A percentile compares a stretch with the other conserved stretches of the same genome.
Evolutionary conservation across 2,113 vertebrate genomes (phyloP).

Genomic region (Neotoma lepida): DNA sequence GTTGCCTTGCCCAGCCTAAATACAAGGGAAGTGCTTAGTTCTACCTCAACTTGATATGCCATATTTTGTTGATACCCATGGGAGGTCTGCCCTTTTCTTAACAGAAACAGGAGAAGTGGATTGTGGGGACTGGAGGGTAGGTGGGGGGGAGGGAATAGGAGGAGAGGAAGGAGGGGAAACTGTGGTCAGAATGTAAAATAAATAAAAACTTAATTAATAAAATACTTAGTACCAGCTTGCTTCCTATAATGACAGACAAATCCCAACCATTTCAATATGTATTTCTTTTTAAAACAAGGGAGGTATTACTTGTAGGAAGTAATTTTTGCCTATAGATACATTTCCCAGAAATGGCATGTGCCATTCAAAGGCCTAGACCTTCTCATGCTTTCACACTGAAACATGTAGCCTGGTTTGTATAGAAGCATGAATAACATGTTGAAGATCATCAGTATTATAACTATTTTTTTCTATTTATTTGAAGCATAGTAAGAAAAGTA

Average conservation of each 20-base stretch:
- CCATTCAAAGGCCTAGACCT: neutral
- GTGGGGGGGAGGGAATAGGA: neutral
- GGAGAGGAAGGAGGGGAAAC: neutral
- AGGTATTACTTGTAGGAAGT: conserved; percentile 58
- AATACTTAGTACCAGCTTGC: conserved; percentile 44
- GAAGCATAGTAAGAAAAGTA: conserved; percentile 90
- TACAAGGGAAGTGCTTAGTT: neutral
- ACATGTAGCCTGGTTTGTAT: conserved; percentile 72
- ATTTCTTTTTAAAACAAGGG: conserved; percentile 71
- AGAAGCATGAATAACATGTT: conserved; percentile 84
- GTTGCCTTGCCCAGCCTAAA: neutral
- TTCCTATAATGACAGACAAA: conserved; percentile 75
- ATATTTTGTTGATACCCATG: neutral
- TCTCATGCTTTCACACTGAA: neutral
- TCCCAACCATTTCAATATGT: conserved; percentile 64
- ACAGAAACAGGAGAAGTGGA: neutral
- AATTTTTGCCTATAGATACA: conserved; percentile 71
- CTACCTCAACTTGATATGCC: neutral
- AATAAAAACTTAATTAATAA: neutral
- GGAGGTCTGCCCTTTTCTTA: neutral
- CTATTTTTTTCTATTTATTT: conserved; percentile 94
- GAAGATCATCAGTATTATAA: conserved; percentile 80
- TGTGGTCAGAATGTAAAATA: neutral
- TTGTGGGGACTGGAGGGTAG: neutral
- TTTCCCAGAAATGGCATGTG: neutral